Percentiles rank a stretch among this genome's conserved stretches.
These are phyloP conservation scores for Capreolus pygargus DNA, from an alignment of 2,113 vertebrate species.

Conservation along the genomic window DNA sequence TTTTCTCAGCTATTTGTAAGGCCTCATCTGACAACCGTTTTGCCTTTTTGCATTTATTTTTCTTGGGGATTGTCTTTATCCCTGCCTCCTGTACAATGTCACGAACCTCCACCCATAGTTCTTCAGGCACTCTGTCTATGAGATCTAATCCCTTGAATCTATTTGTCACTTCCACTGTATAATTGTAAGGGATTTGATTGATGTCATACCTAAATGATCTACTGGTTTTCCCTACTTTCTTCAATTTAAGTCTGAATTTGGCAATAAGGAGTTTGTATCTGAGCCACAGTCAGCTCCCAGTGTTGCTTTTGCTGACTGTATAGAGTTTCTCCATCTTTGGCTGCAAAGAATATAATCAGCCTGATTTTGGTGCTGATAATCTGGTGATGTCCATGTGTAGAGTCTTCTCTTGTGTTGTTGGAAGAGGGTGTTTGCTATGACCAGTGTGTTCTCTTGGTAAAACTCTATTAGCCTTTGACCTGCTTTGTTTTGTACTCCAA, in stretches of 20 bases:
- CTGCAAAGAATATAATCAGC: background rate
- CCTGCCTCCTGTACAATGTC: background rate
- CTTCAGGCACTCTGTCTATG: background rate
- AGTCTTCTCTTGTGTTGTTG: background rate
- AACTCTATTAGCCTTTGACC: background rate
- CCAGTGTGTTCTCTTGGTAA: background rate
- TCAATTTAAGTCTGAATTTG: background rate
- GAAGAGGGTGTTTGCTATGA: background rate
- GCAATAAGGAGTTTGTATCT: background rate
- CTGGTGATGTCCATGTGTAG: background rate
- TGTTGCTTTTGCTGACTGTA: background rate
- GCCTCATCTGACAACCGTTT: background rate
- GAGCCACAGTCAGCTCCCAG: background rate
- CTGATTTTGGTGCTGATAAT: rapidly evolving
- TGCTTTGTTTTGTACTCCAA: background rate
- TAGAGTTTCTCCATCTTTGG: background rate
- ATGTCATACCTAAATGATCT: background rate
- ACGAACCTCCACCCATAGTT: rapidly evolving
- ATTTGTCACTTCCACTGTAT: background rate
- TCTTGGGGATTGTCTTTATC: background rate
- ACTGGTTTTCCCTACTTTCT: background rate
- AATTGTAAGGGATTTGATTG: background rate
- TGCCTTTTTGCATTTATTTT: background rate
- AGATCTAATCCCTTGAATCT: background rate
- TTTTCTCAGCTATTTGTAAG: background rate